A percentile compares a stretch with the other conserved stretches of the same genome.
Conservation (phyloP, 2,888 invertebrate species). For the Exocentrus adspersus region DNA sequence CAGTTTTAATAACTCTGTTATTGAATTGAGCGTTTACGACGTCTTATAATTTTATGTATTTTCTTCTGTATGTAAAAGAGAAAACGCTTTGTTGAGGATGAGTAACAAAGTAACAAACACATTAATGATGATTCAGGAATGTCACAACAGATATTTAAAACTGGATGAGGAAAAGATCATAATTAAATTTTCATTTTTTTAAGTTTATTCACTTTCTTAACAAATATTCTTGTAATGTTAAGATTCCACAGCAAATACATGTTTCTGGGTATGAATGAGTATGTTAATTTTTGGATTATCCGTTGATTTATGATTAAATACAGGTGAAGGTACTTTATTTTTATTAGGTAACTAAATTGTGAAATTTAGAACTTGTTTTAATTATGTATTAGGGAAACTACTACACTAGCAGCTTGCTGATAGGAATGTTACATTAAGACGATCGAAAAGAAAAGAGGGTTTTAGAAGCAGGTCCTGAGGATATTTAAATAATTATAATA, state of each 20-base stretch:
- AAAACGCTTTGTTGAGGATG: neutral
- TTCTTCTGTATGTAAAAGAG: neutral
- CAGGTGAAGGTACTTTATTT: too few species aligned
- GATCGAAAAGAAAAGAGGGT: too few species aligned
- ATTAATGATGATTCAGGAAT: neutral
- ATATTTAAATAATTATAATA: too few species aligned
- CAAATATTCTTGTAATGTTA: neutral
- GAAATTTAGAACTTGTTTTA: too few species aligned
- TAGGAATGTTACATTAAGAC: too few species aligned
- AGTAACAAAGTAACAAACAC: neutral
- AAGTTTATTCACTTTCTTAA: neutral
- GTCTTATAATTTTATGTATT: too few species aligned
- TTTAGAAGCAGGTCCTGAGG: too few species aligned
- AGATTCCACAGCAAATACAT: neutral
- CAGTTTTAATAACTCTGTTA: too few species aligned
- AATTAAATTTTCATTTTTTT: neutral
- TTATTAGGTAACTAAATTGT: neutral
- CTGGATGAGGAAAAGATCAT: neutral
- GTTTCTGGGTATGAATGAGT: neutral
- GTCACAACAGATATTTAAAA: neutral
- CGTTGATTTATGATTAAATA: neutral
- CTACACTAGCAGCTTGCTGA: too few species aligned
- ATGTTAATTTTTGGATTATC: neutral
- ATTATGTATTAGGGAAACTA: too few species aligned
- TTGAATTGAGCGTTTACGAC: too few species aligned